These are phyloP conservation scores for Drosophila ficusphila DNA, from an alignment of 1,140 invertebrate genomes.

Conservation along the genomic window DNA sequence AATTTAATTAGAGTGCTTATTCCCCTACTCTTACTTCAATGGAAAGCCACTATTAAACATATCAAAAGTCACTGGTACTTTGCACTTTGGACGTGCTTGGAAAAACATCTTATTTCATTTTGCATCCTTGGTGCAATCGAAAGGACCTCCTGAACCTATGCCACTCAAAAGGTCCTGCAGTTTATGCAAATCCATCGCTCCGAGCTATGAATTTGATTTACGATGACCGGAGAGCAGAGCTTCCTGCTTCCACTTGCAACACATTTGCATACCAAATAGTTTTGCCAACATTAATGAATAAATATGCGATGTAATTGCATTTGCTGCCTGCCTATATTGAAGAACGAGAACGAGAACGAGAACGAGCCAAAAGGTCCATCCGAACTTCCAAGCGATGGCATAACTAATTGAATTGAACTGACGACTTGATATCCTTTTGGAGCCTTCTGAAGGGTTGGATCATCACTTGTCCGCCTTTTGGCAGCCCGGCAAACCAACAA, in stretches of 20 bases:
- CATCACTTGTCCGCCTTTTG: slow-evolving; percentile 13
- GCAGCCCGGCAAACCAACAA: not conserved
- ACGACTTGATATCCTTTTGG: slow-evolving; percentile 14
- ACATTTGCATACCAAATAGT: slow-evolving; percentile 42
- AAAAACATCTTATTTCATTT: not conserved
- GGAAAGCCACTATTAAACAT: too few species aligned
- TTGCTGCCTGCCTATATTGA: slow-evolving; percentile 2
- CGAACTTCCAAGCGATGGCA: slow-evolving; percentile 5
- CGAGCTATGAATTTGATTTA: slow-evolving; percentile 70
- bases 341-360: not conserved
- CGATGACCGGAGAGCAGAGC: slow-evolving; percentile 15
- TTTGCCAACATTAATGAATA: slow-evolving; percentile 44
- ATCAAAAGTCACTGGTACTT: not conserved
- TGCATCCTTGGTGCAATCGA: not conserved
- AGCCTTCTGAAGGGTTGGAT: slow-evolving; percentile 21
- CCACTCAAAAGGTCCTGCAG: not conserved
- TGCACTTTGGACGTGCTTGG: too few species aligned
- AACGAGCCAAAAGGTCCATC: not conserved
- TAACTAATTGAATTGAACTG: slow-evolving; percentile 44
- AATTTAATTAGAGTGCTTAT: too few species aligned
- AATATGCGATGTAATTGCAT: slow-evolving; percentile 46
- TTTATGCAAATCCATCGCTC: slow-evolving; percentile 35
- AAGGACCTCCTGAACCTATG: not conserved
- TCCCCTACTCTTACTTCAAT: too few species aligned
- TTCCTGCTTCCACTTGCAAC: slow-evolving; percentile 33